Conservation (phyloP, 2,113 vertebrate genomes). For the Gallinago jamesoni region DNA sequence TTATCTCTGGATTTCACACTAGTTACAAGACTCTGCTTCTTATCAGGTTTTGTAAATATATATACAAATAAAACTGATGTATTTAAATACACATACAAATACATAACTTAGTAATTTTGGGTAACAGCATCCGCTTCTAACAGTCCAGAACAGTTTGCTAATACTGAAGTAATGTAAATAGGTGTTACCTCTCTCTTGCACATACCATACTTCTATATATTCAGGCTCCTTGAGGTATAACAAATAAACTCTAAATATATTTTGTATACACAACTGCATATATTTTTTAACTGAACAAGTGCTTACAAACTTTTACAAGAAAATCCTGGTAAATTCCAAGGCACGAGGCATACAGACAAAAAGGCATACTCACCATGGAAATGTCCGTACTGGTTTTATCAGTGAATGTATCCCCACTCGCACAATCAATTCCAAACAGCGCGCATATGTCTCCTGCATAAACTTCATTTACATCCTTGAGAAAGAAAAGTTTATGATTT, state of each 20-base stretch:
- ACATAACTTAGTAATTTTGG: background rate
- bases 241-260: background rate
- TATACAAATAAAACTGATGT: background rate
- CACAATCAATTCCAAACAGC: slow-evolving; percentile 95
- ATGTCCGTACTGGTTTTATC: slow-evolving; percentile 78
- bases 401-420: slow-evolving; percentile 95
- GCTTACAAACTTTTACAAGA: background rate
- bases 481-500: background rate
- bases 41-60: background rate
- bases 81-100: background rate
- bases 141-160: background rate
- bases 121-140: background rate
- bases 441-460: slow-evolving; percentile 96
- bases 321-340: background rate
- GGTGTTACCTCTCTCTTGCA: background rate
- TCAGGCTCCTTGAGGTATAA: background rate
- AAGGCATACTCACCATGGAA: slow-evolving; percentile 85
- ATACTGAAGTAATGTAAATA: background rate
- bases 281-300: background rate
- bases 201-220: too few relatives aligned
- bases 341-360: background rate
- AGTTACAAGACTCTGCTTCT: background rate
- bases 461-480: slow-evolving; percentile 89
- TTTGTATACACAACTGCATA: background rate
- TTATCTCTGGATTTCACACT: background rate